A percentile compares a stretch with the other conserved stretches of the same genome.
Conservation (phyloP, 2,888 invertebrate species). For the Orthosia gothica region DNA sequence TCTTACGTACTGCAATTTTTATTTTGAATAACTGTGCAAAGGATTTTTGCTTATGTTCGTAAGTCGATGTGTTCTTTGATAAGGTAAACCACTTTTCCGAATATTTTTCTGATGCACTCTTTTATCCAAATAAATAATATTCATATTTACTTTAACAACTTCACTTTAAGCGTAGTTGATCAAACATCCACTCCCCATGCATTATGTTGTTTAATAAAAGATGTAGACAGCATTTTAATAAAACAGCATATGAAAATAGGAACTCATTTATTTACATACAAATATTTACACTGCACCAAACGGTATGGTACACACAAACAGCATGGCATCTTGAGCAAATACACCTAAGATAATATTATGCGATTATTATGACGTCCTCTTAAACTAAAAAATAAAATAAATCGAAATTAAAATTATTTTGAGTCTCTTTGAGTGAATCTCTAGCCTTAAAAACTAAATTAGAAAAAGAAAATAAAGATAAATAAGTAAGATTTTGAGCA, state of each 20-base stretch:
- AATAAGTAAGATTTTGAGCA: constrained; percentile 48
- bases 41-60: neutral
- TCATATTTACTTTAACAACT: constrained; percentile 16
- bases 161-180: neutral
- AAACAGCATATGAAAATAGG: constrained; percentile 86
- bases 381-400: constrained; percentile 52
- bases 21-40: neutral
- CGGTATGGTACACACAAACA: constrained; percentile 71
- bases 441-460: constrained; percentile 48
- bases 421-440: constrained; percentile 51
- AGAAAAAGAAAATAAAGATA: constrained; percentile 52
- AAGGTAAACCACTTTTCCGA: neutral
- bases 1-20: too few species aligned
- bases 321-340: constrained; percentile 90
- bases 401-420: constrained; percentile 44
- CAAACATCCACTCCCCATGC: constrained; percentile 2
- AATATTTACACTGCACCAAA: constrained; percentile 83
- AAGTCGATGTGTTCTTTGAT: neutral
- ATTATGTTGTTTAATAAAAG: too few species aligned
- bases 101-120: neutral
- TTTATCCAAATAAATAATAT: neutral
- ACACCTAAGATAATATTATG: constrained; percentile 78
- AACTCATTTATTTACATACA: constrained; percentile 90
- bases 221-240: constrained; percentile 75
- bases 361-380: constrained; percentile 63